Evolutionary conservation across 1,140 invertebrate species (phyloP).

Genomic region (Gonioctena quinquepunctata): DNA sequence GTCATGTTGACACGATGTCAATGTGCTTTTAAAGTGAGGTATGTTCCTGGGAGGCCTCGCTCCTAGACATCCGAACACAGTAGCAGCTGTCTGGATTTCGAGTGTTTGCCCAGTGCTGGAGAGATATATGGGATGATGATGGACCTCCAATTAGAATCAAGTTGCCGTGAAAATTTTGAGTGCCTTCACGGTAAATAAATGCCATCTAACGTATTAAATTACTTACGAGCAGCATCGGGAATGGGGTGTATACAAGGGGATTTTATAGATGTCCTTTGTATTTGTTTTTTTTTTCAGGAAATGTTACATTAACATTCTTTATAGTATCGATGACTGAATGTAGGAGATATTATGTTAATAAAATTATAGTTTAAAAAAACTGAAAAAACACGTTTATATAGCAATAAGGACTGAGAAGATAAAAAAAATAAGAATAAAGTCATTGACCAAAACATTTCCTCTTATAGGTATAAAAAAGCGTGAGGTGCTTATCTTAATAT

Average conservation of each 20-base stretch:
- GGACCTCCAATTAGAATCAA: constrained; percentile 34
- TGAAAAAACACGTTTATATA: no score
- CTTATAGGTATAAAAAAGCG: no score
- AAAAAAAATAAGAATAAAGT: no score
- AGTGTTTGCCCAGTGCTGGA: constrained; percentile 32
- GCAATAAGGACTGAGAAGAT: no score
- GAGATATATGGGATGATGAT: not conserved
- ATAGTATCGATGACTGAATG: no score
- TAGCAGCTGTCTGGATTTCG: constrained; percentile 28
- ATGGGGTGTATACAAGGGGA: not conserved
- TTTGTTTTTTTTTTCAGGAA: no score
- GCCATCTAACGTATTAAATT: not conserved
- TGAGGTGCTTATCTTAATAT: no score
- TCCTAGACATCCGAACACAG: constrained; percentile 4
- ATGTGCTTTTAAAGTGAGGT: constrained; percentile 23
- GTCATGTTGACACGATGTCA: constrained; percentile 30
- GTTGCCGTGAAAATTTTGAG: constrained; percentile 37
- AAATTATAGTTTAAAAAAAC: no score
- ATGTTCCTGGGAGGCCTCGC: not conserved
- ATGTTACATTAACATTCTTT: no score
- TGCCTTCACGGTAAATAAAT: constrained; percentile 15
- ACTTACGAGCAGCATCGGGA: not conserved
- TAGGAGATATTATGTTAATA: no score
- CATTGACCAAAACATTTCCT: no score
- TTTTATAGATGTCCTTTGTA: no score